phyloP scores from a whole-genome alignment of 2,113 vertebrate species.

The Lonchura striata region DNA sequence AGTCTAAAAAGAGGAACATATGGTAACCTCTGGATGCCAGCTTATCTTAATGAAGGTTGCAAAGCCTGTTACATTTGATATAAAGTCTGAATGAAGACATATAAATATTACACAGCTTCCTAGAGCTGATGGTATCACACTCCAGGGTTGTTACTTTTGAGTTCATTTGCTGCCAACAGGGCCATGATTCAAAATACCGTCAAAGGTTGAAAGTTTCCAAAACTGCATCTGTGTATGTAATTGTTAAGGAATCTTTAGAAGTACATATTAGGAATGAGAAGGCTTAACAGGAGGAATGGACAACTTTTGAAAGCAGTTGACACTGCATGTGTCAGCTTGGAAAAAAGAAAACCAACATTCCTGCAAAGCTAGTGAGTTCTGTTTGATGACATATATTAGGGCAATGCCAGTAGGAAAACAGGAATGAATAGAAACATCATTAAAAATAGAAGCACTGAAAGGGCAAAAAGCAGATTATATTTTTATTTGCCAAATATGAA shows the following conservation, averaged over 20 bases:
- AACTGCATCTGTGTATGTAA: constrained; percentile 63
- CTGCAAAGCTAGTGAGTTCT: neutral
- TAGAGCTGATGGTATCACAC: constrained; percentile 57
- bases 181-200: constrained; percentile 50
- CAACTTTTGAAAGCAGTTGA: constrained; percentile 30
- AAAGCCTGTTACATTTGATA: constrained; percentile 62
- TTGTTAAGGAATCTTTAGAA: constrained; percentile 55
- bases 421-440: neutral
- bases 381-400: neutral
- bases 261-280: constrained; percentile 35
- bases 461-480: neutral
- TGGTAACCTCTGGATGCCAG: constrained; percentile 70
- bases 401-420: neutral
- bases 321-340: neutral
- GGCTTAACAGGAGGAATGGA: neutral
- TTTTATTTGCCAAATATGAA: neutral
- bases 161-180: constrained; percentile 46
- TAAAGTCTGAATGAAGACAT: constrained; percentile 65
- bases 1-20: constrained; percentile 60
- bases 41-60: constrained; percentile 72
- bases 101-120: constrained; percentile 67
- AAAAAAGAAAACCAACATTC: neutral
- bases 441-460: constrained; percentile 44
- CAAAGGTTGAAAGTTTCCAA: constrained; percentile 62
- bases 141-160: constrained; percentile 40